Percentiles rank a stretch among this genome's conserved stretches.
phyloP scores from a whole-genome alignment of 2,113 vertebrate species.

The Tragelaphus scriptus region DNA sequence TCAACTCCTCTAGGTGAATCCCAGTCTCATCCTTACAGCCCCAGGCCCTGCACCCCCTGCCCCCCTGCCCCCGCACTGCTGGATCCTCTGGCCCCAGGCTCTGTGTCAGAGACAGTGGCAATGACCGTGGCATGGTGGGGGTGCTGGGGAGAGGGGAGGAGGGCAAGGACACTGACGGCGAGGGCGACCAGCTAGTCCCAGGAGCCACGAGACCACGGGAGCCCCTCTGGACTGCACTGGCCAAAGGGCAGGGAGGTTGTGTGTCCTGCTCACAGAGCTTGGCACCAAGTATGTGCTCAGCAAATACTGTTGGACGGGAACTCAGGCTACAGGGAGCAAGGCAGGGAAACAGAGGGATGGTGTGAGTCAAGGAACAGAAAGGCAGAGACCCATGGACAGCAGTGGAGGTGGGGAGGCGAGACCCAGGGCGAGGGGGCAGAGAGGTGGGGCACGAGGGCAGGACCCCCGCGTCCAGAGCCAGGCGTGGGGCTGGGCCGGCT shows the following conservation, averaged over 20 bases:
- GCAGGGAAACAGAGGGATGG: neutral
- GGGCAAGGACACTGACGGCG: neutral
- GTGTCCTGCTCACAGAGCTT: neutral
- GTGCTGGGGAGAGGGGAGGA: neutral
- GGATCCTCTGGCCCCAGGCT: neutral
- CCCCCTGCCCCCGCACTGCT: too few species aligned
- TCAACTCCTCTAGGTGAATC: neutral
- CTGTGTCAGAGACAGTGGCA: neutral
- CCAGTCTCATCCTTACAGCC: neutral
- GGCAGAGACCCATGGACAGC: neutral
- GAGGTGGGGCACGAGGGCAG: neutral
- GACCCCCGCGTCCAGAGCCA: neutral
- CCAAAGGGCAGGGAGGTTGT: neutral
- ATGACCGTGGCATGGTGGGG: neutral
- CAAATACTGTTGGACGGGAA: neutral
- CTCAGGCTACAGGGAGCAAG: neutral
- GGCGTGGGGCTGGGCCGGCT: neutral
- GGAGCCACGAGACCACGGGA: neutral
- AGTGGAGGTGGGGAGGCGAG: neutral
- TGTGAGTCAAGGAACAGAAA: neutral
- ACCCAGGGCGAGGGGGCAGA: neutral
- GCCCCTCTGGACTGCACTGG: fast-evolving
- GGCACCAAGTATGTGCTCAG: neutral
- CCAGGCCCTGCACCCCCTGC: neutral
- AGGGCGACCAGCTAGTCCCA: too few species aligned